Percentiles rank a stretch among this genome's conserved stretches.
These are phyloP conservation scores for Gnathonemus longibarbis DNA, from an alignment of 2,113 vertebrate genomes.

Conservation along the genomic window DNA sequence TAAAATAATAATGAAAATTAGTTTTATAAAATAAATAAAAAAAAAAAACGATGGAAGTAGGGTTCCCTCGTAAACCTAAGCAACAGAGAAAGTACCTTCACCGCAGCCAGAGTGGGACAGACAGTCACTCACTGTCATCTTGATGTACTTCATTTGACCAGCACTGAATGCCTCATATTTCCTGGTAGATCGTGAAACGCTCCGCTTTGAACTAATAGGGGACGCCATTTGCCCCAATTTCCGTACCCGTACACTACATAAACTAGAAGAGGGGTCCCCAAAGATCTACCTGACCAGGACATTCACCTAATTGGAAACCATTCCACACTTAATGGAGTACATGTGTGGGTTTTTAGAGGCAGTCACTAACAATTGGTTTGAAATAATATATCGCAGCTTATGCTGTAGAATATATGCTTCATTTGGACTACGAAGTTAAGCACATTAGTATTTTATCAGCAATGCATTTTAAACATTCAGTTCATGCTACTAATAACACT, in stretches of 20 bases:
- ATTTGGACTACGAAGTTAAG: not conserved
- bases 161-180: not conserved
- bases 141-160: not conserved
- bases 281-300: not conserved
- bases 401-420: not conserved
- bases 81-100: not conserved
- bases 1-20: not conserved
- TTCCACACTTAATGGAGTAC: not conserved
- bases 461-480: not conserved
- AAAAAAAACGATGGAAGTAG: not conserved
- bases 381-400: not conserved
- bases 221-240: not conserved
- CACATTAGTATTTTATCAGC: not conserved
- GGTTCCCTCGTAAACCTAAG: not conserved
- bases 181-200: not conserved
- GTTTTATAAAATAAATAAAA: not conserved
- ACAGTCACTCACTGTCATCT: not conserved
- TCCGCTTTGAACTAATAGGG: not conserved
- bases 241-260: not conserved
- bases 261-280: not conserved
- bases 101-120: not conserved
- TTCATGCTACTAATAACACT: not conserved
- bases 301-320: not conserved
- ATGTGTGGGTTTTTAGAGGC: not conserved
- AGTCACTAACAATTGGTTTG: not conserved